Percentiles rank a stretch among this genome's conserved stretches.
Evolutionary conservation across 2,113 vertebrate species (phyloP).

Genomic region (Uropsilus gracilis): DNA sequence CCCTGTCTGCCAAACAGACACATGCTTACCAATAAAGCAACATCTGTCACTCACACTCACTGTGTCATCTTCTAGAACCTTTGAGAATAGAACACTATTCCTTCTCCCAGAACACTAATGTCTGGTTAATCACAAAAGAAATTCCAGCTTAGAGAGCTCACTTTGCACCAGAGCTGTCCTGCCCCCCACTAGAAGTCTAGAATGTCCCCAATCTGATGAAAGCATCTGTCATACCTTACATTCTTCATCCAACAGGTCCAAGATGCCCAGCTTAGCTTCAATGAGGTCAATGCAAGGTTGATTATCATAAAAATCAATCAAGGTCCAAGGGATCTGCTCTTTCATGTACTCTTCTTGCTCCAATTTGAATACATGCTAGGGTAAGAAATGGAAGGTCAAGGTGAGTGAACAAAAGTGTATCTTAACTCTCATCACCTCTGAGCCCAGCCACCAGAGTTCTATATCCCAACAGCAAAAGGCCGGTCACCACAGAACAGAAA

Average conservation of each 20-base stretch:
- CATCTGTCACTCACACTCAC: not conserved
- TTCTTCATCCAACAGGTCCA: conserved; percentile 97
- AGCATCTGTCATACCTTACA: conserved; percentile 89
- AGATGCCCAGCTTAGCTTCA: conserved; percentile 94
- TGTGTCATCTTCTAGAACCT: not conserved
- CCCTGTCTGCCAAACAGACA: not conserved
- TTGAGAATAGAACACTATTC: not conserved
- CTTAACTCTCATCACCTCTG: fast-evolving
- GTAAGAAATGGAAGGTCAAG: not conserved
- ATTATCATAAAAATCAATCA: conserved; percentile 97
- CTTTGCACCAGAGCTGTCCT: not conserved
- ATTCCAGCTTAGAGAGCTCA: not conserved
- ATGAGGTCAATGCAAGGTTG: conserved; percentile 98
- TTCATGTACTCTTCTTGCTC: conserved; percentile 99
- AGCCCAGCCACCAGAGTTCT: not conserved
- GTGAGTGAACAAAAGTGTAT: fast-evolving
- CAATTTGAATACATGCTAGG: conserved; percentile 96
- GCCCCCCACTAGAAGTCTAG: not conserved
- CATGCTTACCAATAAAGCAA: not conserved
- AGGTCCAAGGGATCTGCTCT: conserved; percentile 96
- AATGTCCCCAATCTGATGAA: fast-evolving
- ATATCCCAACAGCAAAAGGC: not conserved
- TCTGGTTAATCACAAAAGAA: not conserved
- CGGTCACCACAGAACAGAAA: not conserved
- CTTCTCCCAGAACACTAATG: not conserved